These are phyloP conservation scores for Enteromius trimaculatus DNA, from an alignment of 2,797 vertebrate species.

Conservation along the genomic window DNA sequence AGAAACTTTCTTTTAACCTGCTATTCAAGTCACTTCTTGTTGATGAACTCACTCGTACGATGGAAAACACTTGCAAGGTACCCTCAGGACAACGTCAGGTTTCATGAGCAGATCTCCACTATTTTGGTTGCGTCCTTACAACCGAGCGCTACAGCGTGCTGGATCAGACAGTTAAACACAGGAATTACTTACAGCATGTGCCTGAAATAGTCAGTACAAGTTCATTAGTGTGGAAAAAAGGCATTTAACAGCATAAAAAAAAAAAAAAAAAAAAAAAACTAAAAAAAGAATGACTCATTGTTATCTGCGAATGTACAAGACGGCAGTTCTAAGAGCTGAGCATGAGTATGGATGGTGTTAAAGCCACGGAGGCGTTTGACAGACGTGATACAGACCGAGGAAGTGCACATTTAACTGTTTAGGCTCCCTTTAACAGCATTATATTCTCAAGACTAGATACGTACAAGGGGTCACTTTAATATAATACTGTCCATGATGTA, in stretches of 20 bases:
- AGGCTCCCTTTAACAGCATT: slow-evolving; percentile 32
- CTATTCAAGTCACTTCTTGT: slow-evolving; percentile 19
- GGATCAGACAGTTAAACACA: slow-evolving; percentile 64
- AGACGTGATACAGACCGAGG: background rate
- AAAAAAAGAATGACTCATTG: background rate
- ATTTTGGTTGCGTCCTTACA: slow-evolving; percentile 65
- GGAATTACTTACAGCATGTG: slow-evolving; percentile 57
- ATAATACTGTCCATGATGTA: slow-evolving; percentile 49
- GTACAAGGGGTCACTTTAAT: slow-evolving; percentile 5
- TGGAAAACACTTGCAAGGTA: slow-evolving; percentile 62
- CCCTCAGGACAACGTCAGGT: slow-evolving; percentile 55
- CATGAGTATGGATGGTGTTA: slow-evolving; percentile 3
- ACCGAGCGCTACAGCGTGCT: slow-evolving; percentile 66
- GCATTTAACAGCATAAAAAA: background rate
- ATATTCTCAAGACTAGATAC: background rate
- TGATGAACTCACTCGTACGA: background rate
- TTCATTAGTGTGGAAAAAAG: slow-evolving; percentile 36
- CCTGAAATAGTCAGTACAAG: slow-evolving; percentile 44
- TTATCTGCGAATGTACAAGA: slow-evolving; percentile 27
- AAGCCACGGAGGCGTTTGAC: slow-evolving; percentile 23
- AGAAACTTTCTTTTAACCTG: background rate
- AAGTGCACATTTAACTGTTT: slow-evolving; percentile 14
- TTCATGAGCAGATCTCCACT: slow-evolving; percentile 61
- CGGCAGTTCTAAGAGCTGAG: slow-evolving; percentile 34
- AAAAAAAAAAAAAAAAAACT: background rate